A percentile compares a stretch with the other conserved stretches of the same genome.
phyloP scores from a whole-genome alignment of 2,797 vertebrate genomes.

The Oryzias sinensis region DNA sequence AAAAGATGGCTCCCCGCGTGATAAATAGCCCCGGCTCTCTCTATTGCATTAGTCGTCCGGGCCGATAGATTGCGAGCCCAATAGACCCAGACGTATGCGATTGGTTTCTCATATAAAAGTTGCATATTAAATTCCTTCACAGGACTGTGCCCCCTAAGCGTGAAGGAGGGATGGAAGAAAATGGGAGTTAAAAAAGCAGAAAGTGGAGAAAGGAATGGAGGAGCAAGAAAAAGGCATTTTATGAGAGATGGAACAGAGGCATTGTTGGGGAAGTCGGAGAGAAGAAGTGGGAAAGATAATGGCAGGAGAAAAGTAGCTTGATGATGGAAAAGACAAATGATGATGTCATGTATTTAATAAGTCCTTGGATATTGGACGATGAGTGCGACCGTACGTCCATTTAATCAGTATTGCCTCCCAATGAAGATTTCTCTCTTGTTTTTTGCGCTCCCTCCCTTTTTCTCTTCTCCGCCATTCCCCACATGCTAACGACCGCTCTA shows the following conservation, averaged over 20 bases:
- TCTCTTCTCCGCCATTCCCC: slow-evolving; percentile 61
- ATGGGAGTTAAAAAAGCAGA: slow-evolving; percentile 64
- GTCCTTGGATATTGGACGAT: slow-evolving; percentile 73
- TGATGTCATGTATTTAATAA: slow-evolving; percentile 77
- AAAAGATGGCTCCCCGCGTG: slow-evolving; percentile 77
- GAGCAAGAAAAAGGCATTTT: slow-evolving; percentile 71
- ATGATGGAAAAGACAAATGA: slow-evolving; percentile 71
- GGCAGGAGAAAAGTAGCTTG: slow-evolving; percentile 66
- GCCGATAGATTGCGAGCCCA: slow-evolving; percentile 84
- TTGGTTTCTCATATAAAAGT: slow-evolving; percentile 86
- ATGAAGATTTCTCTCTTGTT: slow-evolving; percentile 75
- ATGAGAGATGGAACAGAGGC: slow-evolving; percentile 61
- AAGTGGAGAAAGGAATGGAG: slow-evolving; percentile 60
- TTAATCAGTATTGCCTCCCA: slow-evolving; percentile 77
- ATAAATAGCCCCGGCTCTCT: slow-evolving; percentile 82
- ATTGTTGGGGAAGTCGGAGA: slow-evolving; percentile 53
- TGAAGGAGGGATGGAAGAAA: slow-evolving; percentile 68
- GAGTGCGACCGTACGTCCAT: slow-evolving; percentile 73
- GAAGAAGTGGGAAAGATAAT: slow-evolving; percentile 56
- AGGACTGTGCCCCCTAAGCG: slow-evolving; percentile 76
- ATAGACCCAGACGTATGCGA: slow-evolving; percentile 83
- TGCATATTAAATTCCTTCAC: slow-evolving; percentile 87
- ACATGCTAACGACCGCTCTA: slow-evolving; percentile 70
- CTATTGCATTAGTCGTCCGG: slow-evolving; percentile 82
- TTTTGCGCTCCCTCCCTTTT: slow-evolving; percentile 34